Evolutionary conservation across 2,113 vertebrate genomes (phyloP).

Genomic region (Mixornis gularis): DNA sequence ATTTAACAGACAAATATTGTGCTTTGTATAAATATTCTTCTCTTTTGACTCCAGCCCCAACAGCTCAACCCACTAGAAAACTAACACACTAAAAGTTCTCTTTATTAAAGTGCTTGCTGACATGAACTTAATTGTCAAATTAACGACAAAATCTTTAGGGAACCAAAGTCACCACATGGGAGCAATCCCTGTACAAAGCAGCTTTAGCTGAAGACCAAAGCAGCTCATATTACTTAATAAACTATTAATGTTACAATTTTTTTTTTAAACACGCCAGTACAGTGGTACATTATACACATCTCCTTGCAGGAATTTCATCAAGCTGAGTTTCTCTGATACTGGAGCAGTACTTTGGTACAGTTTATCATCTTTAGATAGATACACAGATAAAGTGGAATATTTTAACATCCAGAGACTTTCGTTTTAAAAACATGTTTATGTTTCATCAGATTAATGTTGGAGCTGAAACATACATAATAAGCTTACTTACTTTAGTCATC

Average conservation of each 20-base stretch:
- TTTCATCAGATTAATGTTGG: neutral
- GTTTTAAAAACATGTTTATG: neutral
- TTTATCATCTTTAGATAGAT: neutral
- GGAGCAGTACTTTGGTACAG: neutral
- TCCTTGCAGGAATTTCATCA: neutral
- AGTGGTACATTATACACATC: neutral
- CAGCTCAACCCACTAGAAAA: neutral
- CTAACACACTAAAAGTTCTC: neutral
- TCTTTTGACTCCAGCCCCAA: neutral
- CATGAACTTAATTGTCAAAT: neutral
- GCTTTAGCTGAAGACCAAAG: neutral
- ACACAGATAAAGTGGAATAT: neutral
- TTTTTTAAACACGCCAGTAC: neutral
- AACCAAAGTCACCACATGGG: neutral
- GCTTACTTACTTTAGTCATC: neutral
- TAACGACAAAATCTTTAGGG: neutral
- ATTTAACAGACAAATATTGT: neutral
- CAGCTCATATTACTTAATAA: neutral
- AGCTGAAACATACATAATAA: neutral
- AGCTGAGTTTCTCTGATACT: neutral
- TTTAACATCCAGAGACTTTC: neutral
- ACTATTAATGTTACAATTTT: neutral
- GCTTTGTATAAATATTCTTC: neutral
- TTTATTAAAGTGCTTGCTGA: neutral
- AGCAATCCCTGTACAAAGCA: neutral